Percentiles rank a stretch among this genome's conserved stretches.
Conservation (phyloP, 2,113 vertebrate species). For the Lagenorhynchus albirostris region DNA sequence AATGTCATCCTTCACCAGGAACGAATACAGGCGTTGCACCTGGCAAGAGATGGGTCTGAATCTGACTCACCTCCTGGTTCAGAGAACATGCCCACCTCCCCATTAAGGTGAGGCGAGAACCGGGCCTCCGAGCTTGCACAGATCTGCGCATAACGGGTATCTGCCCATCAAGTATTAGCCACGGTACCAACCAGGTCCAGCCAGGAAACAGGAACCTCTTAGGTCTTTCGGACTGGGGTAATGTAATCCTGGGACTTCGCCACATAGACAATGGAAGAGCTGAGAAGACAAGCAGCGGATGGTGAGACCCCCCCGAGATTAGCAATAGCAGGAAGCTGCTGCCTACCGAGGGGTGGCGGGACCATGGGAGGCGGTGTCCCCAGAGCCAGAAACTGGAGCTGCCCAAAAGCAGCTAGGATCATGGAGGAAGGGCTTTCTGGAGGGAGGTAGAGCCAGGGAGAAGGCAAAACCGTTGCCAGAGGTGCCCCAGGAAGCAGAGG, state of each 20-base stretch:
- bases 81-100: accelerated
- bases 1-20: accelerated
- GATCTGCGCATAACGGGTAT: accelerated
- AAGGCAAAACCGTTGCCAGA: accelerated
- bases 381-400: not conserved
- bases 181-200: not conserved
- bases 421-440: accelerated
- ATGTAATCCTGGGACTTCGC: not conserved
- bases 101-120: not conserved
- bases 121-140: accelerated
- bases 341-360: not conserved
- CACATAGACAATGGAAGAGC: accelerated
- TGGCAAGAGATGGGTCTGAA: not conserved
- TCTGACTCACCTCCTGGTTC: too few relatives aligned
- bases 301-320: not conserved
- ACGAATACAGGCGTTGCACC: accelerated
- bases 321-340: not conserved
- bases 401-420: not conserved
- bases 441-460: not conserved
- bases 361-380: accelerated
- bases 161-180: not conserved
- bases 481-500: not conserved
- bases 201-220: not conserved
- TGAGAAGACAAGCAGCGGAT: not conserved
- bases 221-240: not conserved